Base-by-base conservation (phyloP, 2,888 invertebrate genomes). In the Eupithecia subumbrata region DNA sequence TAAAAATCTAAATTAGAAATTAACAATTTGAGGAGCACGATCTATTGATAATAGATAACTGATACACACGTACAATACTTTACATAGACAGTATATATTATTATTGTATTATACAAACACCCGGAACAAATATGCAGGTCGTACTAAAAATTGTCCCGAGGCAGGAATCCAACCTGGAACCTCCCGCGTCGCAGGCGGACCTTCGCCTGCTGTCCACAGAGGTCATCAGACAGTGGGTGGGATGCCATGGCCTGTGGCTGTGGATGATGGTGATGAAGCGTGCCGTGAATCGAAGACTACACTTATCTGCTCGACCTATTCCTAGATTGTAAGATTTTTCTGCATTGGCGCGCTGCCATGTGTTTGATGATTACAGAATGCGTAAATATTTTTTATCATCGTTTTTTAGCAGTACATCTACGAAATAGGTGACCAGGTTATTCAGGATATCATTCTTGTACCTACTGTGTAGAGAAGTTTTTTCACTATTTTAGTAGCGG, bases 311-410 rank as follows among this genome's bases (percentile, higher is more conserved):
- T n/a, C 40, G 68, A 68, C 68, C 43, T 68, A 68, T 68, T 68
- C 68, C 68, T 73, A 79, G 79, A 80, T 71, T 71, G 25, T n/a
- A 66, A 72, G 66, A 30, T 66, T 66, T 67, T 64, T 68, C 68
- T 68, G 25, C 43, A 68, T 81, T 78, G 81, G 79, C 78, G 64
- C n/a, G 66, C 60, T 73, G 79, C 79, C 78, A 76, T 34, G 34
- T 12, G 71, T 70, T 70, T 60, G 40, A 25, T 73, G 68, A 43
- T 60, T 70, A 67, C 66, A 70, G 73, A 73, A 67, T 73, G 70
- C 56, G 70, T 67, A 63, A 71, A 73, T 68, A 71, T 73, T 71
- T 71, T 72, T 73, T 72, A 70, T 67, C 66, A 71, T 76, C 56
- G 43, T 34, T 63, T 67, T 60, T 4, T 40, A 18, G 40, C 12